Evolutionary conservation across 2,888 invertebrate genomes (phyloP).

Genomic region (Pachycephus smyrnensis): DNA sequence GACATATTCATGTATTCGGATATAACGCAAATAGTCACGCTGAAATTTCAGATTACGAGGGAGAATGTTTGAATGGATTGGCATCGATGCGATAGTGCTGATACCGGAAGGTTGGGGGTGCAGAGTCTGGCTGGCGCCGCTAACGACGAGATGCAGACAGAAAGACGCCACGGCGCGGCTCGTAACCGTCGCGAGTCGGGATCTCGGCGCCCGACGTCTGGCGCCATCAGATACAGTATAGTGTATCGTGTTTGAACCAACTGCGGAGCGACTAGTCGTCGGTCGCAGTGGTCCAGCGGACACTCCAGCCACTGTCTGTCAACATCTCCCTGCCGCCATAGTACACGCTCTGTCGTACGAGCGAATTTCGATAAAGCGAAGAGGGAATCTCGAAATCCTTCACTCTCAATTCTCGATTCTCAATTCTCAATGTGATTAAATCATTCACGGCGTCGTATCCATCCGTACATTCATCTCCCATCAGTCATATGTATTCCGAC

Average conservation of each 20-base stretch:
- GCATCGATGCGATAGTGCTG: too few relatives aligned
- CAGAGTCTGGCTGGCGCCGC: slow-evolving; percentile 22
- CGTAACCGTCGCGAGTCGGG: slow-evolving; percentile 42
- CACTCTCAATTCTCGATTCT: neutral
- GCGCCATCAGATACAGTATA: slow-evolving; percentile 39
- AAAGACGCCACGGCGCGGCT: slow-evolving; percentile 41
- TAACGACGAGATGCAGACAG: slow-evolving; percentile 18
- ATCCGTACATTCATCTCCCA: slow-evolving; percentile 1
- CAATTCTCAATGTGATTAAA: neutral
- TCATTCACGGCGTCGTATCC: neutral
- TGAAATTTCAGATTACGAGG: too few relatives aligned
- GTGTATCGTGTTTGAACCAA: too few relatives aligned
- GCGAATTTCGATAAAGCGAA: neutral
- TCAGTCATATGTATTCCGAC: neutral
- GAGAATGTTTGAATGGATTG: too few relatives aligned
- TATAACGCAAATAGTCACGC: too few relatives aligned
- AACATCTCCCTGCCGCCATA: neutral
- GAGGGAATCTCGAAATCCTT: neutral
- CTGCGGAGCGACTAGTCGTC: too few relatives aligned
- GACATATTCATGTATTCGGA: too few relatives aligned
- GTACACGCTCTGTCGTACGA: too few relatives aligned
- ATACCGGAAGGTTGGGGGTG: neutral
- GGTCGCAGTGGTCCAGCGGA: too few relatives aligned
- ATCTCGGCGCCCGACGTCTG: too few relatives aligned
- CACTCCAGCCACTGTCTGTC: neutral